phyloP scores from a whole-genome alignment of 2,113 vertebrate genomes.

The Mirza zaza region DNA sequence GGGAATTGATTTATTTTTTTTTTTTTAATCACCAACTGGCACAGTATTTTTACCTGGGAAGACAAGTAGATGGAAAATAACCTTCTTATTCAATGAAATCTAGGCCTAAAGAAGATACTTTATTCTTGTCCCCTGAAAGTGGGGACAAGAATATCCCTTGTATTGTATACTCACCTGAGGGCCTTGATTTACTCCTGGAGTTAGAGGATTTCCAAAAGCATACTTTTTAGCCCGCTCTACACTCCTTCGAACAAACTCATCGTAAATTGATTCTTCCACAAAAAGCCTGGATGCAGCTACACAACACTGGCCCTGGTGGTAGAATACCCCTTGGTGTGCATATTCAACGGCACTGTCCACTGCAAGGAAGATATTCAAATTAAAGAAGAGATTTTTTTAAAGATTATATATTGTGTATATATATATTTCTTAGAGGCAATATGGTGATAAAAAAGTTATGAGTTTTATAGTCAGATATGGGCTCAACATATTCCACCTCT shows the following conservation, averaged over 20 bases:
- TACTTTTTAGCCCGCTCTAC: conserved; percentile 87
- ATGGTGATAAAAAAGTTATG: neutral
- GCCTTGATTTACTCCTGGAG: conserved; percentile 87
- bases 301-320: conserved; percentile 93
- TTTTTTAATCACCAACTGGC: neutral
- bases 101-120: neutral
- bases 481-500: neutral
- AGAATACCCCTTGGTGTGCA: conserved; percentile 90
- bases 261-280: conserved; percentile 92
- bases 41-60: neutral
- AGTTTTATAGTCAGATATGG: neutral
- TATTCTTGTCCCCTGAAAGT: neutral
- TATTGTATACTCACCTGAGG: conserved; percentile 86
- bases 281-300: conserved; percentile 92
- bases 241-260: conserved; percentile 89
- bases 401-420: neutral
- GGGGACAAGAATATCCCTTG: neutral
- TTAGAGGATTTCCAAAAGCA: conserved; percentile 88
- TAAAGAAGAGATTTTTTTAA: neutral
- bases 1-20: neutral
- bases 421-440: neutral
- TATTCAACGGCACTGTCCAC: conserved; percentile 89
- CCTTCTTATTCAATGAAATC: neutral
- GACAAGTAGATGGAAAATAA: neutral
- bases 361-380: conserved; percentile 71